Evolutionary conservation across 23 tunicate species (phyloP), one percentile per base, ranked within the genome.

Genomic region (Corella eumyota): DNA sequence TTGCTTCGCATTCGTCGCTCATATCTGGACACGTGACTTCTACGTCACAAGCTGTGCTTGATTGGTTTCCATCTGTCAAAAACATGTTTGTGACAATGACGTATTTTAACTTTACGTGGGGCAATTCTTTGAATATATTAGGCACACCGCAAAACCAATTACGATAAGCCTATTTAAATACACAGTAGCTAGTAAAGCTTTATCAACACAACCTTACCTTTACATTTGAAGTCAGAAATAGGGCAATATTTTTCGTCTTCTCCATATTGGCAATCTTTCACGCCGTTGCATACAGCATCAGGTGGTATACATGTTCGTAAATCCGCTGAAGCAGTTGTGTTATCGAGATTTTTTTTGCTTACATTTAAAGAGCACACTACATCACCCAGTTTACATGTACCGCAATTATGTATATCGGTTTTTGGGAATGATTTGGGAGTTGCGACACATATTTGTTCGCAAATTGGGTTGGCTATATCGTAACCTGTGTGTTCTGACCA

Each of bases 201-300:
- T n/a, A n/a, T n/a, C n/a, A n/a, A n/a, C n/a, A n/a, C n/a, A n/a
- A 20, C 7, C 31, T 58, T 57, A 88, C 96, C 79, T 67, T 36
- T 21, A 50, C 96, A 88, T 2, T 0, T 34, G 40, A 72, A 38
- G 4, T 63, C 59, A 20, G 48, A n/a, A n/a, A n/a, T n/a, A 4
- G 71, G 27, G 56, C 96, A 88, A 67, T 71, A 88, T 66, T 45
- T 22, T 55, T 88, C 96, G 53, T 88, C 96, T 13, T 67, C 77
- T 1, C 81, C 81, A 22, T 65, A 28, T n/a, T 77, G 81, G 51
- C 96, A 88, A 61, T 88, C 81, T 3, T 23, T 11, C 15, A 52
- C 28, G 17, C 88, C 88, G 47, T 88, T 68, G 48, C 96, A 88
- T 6, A 79, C 55, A 20, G 62, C 60, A 31, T 27, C 23, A 6